Base-by-base conservation (phyloP, 2,888 invertebrate species). In the Drosophila hamatofila region DNA sequence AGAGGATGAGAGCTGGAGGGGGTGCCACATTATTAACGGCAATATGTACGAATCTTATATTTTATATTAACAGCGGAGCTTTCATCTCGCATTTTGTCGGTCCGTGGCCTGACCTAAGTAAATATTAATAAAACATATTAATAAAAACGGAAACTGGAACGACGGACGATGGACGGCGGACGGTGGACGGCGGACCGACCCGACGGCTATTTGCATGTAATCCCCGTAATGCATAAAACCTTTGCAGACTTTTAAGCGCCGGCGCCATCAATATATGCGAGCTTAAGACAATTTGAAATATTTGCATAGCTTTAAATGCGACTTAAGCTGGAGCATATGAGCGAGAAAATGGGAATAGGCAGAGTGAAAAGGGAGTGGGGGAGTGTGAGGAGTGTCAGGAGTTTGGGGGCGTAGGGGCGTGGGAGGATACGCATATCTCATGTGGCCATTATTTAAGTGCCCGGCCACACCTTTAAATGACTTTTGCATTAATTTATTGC, bases 111-210 rank as follows among this genome's bases (percentile, higher is more conserved):
- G 89, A 89, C 89, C 89, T 87, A 90, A 89, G 89, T 89, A 90
- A 90, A 89, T 81, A 89, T 90, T 89, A 89, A 89, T 89, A 90
- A 90, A 87, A 90, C 88, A 80, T 89, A 90, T 89, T 89, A 89
- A 89, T 90, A 89, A 87, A 33, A 78, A 72, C 72, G 72, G 61
- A 82, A 81, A 72, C 80, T 66, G 80, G 77, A 46, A 71, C 76
- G 80, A 41, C 62, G 46, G 41, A 71, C 75, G 70, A 35, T 59
- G 44, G 39, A 70, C 75, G 62, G 33, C 62, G 44, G 35, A 71
- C 71, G 75, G 27, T 56, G 44, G 41, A 71, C 76, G 76, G 37
- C 62, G 37, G 41, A 44, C 56, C 39, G 42, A 49, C 71, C 88
- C 80, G 37, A 51, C 58, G 80, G 90, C 78, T 90, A 80, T 89